Evolutionary conservation across 2,113 vertebrate genomes (phyloP).

Genomic region (Leiothrix lutea): DNA sequence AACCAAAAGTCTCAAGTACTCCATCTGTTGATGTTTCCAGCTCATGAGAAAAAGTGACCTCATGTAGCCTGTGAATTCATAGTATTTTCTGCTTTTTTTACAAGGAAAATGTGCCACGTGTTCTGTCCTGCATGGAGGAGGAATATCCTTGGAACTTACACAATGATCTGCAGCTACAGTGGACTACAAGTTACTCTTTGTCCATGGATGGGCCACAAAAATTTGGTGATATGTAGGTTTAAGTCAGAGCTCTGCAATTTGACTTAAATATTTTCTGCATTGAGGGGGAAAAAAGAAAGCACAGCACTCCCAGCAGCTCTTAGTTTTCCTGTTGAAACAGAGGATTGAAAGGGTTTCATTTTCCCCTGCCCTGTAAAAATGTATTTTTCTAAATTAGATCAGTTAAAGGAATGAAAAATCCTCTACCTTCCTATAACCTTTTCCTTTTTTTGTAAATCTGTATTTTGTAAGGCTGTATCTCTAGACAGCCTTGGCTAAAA

Average conservation of each 20-base stretch:
- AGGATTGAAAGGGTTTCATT: neutral
- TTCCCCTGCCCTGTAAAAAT: neutral
- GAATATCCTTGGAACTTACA: neutral
- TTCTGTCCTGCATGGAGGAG: neutral
- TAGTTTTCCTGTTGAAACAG: neutral
- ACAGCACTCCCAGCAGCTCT: neutral
- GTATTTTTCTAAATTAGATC: neutral
- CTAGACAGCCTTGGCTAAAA: neutral
- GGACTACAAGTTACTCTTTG: neutral
- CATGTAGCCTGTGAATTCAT: neutral
- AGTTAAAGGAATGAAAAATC: neutral
- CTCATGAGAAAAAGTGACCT: neutral
- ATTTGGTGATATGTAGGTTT: neutral
- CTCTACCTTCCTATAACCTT: neutral
- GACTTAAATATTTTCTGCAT: neutral
- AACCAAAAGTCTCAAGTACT: neutral
- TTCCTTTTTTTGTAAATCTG: neutral
- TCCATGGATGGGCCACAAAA: neutral
- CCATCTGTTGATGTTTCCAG: neutral
- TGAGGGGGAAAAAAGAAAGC: rapidly evolving
- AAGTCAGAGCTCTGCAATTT: neutral
- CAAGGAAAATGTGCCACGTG: rapidly evolving
- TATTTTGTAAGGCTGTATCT: no score
- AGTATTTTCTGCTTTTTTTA: neutral
- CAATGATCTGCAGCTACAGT: rapidly evolving